Evolutionary conservation across 2,797 vertebrate genomes (phyloP), one percentile per base, ranked within the genome.

Genomic region (Telmatherina bonti): DNA sequence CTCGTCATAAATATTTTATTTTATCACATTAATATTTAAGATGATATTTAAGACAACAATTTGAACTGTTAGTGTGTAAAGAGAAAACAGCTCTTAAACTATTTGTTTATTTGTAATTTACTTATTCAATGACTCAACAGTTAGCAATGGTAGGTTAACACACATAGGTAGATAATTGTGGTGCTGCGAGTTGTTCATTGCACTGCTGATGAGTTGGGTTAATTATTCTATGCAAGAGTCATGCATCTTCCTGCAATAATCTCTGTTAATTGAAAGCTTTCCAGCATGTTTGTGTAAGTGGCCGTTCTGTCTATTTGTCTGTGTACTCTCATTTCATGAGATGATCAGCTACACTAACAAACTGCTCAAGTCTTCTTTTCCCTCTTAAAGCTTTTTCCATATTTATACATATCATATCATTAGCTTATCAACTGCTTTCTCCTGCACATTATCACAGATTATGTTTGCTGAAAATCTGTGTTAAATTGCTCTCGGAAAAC

Each of bases 401-500:
- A 88, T 91, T 82, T 80, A 51, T 66, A 85, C 2, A 27, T 86
- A 79, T 79, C 31, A 6, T 85, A 75, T 89, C 82, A 86, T 85
- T 85, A 82, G 70, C 87, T 88, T 85, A 89, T 92, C 86, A 87
- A 78, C 73, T 77, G 27, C 76, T 80, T 76, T 87, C 78, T 79
- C 72, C 57, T 70, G n/a, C 61, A 26, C 81, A 82, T 83, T 84
- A 86, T 72, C 54, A 74, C 66, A 41, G 77, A 82, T 81, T 84
- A 68, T 85, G 79, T 89, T 82, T 86, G 65, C 66, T 74, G 76
- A 79, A 91, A 89, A 84, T 73, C 82, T 84, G 77, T 62, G 54
- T 85, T 85, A 82, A 88, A 83, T 89, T 83, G 88, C 82, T 90
- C 91, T 91, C 73, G 84, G 88, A 91, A 93, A 92, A 92, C 91